Evolutionary conservation across 2,113 vertebrate genomes (phyloP).

Genomic region (Phylloscopus trochilus): DNA sequence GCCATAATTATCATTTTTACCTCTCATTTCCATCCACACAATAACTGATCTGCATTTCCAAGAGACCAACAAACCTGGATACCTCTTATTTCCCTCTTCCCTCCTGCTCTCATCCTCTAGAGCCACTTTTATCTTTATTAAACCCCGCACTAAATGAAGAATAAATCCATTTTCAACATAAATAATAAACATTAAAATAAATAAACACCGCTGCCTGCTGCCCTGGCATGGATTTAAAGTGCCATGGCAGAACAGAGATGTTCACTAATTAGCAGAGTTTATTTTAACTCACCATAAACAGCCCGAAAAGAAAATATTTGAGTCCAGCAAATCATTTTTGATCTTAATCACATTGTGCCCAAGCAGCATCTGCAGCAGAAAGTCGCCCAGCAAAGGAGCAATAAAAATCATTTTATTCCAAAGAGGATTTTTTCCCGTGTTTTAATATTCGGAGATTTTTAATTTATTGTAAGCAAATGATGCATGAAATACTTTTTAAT

Average conservation of each 20-base stretch:
- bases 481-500: background rate
- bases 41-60: background rate
- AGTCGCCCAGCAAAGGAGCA: background rate
- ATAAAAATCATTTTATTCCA: background rate
- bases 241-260: background rate
- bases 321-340: background rate
- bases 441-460: background rate
- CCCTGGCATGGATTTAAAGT: background rate
- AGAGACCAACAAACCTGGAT: background rate
- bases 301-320: background rate
- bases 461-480: constrained; percentile 38
- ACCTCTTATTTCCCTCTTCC: background rate
- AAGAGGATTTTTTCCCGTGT: background rate
- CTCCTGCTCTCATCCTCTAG: background rate
- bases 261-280: background rate
- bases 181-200: background rate
- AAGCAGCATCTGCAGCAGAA: background rate
- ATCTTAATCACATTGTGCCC: background rate
- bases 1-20: background rate
- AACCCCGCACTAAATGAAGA: background rate
- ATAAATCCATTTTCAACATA: background rate
- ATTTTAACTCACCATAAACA: background rate
- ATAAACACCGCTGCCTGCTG: background rate
- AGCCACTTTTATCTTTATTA: background rate
- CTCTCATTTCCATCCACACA: background rate